Evolutionary conservation across 2,113 vertebrate species (phyloP), one percentile per base, ranked within the genome.

Genomic region (Polypterus senegalus): DNA sequence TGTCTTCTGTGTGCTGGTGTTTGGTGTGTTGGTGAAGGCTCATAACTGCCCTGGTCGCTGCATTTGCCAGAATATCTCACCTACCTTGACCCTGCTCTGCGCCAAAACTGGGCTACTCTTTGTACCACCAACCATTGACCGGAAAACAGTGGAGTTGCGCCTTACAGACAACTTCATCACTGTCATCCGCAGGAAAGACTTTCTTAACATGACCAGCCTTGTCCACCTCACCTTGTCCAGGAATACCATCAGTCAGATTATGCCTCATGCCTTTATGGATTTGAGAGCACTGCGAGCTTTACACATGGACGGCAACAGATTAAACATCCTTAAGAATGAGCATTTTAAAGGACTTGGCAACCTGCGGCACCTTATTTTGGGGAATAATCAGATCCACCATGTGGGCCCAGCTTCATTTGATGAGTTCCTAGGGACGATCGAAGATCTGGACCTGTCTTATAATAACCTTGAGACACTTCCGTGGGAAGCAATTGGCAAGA

Each of bases 111-210:
- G 94, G 7, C 77, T 97, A 59, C 73, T 97, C 46, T 95, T 95
- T 0, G 93, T 97, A 49, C 94, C 94, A 0, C 91, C 90, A 0
- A 83, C 80, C 65, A 90, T 97, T 4, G 93, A 97, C 82, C 88
- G 92, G 60, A 92, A 82, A 54, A 94, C 93, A 0, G 94, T 97
- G 9, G 94, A 97, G 74, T 81, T 97, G 66, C 87, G 94, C 1
- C 81, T 97, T 58, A 94, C 94, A 0, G 94, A 97, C 79, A 96
- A 97, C 76, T 97, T 97, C 81, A 96, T 97, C 67, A 93, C 92
- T 0, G 75, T 92, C 1, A 84, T 97, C 7, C 89, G 92, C 3
- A 83, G 81, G 57, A 81, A 88, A 43, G 94, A 97, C 77, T 96
- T 97, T 66, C 81, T 88, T 74, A 97, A 97, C 83, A 97, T 97